Conservation (phyloP, 2,797 vertebrate genomes). For the Ispidina lecontei region DNA sequence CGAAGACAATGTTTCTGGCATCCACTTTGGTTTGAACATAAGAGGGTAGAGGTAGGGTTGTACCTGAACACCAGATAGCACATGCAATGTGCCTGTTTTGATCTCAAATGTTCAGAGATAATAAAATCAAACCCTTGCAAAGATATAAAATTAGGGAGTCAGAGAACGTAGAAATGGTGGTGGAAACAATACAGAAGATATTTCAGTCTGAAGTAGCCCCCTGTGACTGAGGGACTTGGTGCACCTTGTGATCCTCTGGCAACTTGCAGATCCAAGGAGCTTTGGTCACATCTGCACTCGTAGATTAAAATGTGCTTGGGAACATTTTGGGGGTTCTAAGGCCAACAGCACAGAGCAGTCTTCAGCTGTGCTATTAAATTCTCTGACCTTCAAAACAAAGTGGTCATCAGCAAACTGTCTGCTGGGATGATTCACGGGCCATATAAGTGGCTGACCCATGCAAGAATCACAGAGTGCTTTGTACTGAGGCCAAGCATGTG, state of each 20-base stretch:
- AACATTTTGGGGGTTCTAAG: background rate
- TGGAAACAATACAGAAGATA: background rate
- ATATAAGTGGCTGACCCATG: background rate
- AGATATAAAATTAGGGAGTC: background rate
- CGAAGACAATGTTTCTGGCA: background rate
- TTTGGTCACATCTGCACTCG: background rate
- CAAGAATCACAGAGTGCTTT: background rate
- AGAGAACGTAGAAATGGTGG: background rate
- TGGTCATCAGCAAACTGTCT: background rate
- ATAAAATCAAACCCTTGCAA: background rate
- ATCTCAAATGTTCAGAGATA: background rate
- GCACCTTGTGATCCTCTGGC: background rate
- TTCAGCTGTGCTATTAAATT: background rate
- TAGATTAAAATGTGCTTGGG: background rate
- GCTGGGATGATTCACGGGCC: background rate
- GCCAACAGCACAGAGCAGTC: background rate
- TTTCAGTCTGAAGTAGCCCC: background rate
- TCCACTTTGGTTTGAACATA: rapidly evolving
- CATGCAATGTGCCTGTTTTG: rapidly evolving
- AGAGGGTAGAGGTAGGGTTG: background rate
- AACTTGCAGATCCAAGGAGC: background rate
- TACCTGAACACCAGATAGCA: rapidly evolving
- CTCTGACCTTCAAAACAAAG: background rate
- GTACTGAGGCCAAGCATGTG: background rate
- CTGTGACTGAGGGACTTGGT: background rate